Percentiles rank a stretch among this genome's conserved stretches.
phyloP scores from a whole-genome alignment of 2,113 vertebrate genomes.

The Rhizomys pruinosus region DNA sequence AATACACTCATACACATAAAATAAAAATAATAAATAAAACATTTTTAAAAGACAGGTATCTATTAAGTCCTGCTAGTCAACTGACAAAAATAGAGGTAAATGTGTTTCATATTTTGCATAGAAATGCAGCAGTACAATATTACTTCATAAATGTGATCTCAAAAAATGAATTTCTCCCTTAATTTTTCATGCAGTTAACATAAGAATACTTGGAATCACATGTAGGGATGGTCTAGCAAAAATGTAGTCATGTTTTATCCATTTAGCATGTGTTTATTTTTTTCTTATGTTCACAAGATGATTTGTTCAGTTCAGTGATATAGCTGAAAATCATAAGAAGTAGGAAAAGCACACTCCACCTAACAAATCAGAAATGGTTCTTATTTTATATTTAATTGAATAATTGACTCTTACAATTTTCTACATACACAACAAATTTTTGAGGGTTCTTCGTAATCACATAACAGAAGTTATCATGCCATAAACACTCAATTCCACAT shows the following conservation, averaged over 20 bases:
- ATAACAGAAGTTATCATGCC: conserved; percentile 63
- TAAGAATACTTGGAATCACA: conserved; percentile 78
- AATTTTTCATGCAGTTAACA: conserved; percentile 71
- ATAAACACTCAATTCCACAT: conserved; percentile 21
- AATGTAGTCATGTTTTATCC: conserved; percentile 76
- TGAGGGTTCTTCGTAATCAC: conserved; percentile 67
- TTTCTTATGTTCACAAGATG: conserved; percentile 72
- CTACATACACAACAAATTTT: conserved; percentile 72
- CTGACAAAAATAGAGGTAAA: conserved; percentile 77
- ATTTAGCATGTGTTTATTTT: conserved; percentile 75
- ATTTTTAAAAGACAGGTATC: too few relatives aligned
- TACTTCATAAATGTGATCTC: conserved; percentile 70
- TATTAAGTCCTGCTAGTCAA: conserved; percentile 84
- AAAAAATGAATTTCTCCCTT: conserved; percentile 77
- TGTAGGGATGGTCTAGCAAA: conserved; percentile 79
- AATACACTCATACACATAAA: too few relatives aligned
- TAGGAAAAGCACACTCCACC: conserved; percentile 71
- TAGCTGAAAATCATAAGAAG: conserved; percentile 71
- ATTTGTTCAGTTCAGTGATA: conserved; percentile 68
- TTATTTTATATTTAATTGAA: conserved; percentile 74
- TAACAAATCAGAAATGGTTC: conserved; percentile 71
- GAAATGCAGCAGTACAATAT: conserved; percentile 77
- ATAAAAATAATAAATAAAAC: too few relatives aligned
- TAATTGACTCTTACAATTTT: conserved; percentile 69
- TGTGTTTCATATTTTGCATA: conserved; percentile 81